These are phyloP conservation scores for Microctenopoma lineatum DNA, from an alignment of 2,797 vertebrate species.

Conservation along the genomic window DNA sequence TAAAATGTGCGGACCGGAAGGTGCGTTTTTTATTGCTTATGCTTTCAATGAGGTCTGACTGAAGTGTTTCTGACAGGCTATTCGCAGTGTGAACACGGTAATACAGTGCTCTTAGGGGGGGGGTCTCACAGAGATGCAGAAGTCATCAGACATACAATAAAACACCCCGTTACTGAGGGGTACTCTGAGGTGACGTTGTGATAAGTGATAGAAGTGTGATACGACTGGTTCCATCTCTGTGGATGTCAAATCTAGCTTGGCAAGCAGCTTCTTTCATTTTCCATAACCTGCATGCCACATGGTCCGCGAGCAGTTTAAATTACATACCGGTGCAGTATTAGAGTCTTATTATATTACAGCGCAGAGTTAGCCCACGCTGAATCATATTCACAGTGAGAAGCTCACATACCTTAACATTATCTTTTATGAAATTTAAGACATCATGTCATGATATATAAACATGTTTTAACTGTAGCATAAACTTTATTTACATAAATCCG, in stretches of 20 bases:
- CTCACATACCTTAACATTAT: too few species aligned
- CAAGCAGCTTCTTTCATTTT: constrained; percentile 19
- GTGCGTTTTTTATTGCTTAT: constrained; percentile 57
- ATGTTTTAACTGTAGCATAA: too few species aligned
- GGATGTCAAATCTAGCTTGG: constrained; percentile 28
- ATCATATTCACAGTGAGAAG: constrained; percentile 7
- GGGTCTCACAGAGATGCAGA: constrained; percentile 37
- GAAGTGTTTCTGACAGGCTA: constrained; percentile 62
- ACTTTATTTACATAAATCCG: too few species aligned
- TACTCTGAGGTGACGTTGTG: constrained; percentile 42
- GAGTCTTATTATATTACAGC: constrained; percentile 6
- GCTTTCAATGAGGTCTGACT: constrained; percentile 48
- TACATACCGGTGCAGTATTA: constrained; percentile 2
- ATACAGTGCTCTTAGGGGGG: constrained; percentile 30
- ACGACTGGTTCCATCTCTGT: constrained; percentile 42
- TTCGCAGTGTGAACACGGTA: constrained; percentile 46
- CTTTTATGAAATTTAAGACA: too few species aligned
- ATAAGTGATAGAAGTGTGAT: constrained; percentile 34
- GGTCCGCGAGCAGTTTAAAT: constrained; percentile 1
- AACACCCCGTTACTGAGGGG: background rate
- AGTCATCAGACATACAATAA: constrained; percentile 31
- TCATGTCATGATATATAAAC: too few species aligned
- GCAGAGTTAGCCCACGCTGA: constrained; percentile 12
- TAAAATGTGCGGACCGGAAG: constrained; percentile 75
- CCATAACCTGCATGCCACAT: constrained; percentile 13